A percentile compares a stretch with the other conserved stretches of the same genome.
Conservation (phyloP, 2,888 invertebrate genomes). For the Dromius quadrimaculatus region DNA sequence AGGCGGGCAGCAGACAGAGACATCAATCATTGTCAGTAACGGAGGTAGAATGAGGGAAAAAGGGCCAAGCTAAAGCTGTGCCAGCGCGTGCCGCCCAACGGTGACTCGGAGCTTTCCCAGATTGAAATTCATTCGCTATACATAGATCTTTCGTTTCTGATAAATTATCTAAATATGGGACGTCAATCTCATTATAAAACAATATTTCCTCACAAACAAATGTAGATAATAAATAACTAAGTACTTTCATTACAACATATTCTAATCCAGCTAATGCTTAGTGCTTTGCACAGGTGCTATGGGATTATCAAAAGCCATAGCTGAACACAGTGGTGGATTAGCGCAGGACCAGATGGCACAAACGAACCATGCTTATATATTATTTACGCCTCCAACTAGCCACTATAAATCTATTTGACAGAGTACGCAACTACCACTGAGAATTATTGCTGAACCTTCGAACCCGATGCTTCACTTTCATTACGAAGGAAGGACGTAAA, state of each 20-base stretch:
- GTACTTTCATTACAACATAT: no score
- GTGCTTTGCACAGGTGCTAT: no score
- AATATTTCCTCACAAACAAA: conserved; percentile 29
- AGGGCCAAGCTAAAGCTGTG: conserved; percentile 45
- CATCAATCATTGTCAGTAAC: conserved; percentile 59
- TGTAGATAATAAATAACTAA: no score
- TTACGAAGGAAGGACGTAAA: no score
- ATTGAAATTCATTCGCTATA: conserved; percentile 48
- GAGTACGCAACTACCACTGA: conserved; percentile 22
- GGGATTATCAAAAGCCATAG: no score
- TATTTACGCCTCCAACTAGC: conserved; percentile 24
- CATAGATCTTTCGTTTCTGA: conserved; percentile 47
- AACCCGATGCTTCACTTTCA: conserved; percentile 7
- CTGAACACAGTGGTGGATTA: no score
- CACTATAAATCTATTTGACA: conserved; percentile 37
- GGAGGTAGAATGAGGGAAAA: conserved; percentile 56
- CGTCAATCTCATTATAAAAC: conserved; percentile 30
- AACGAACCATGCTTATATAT: conserved; percentile 35
- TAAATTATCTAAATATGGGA: conserved; percentile 40
- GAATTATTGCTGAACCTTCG: conserved; percentile 22
- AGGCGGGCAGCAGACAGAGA: conserved; percentile 52
- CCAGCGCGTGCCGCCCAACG: conserved; percentile 57
- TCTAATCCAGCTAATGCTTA: no score
- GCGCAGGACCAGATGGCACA: conserved; percentile 13
- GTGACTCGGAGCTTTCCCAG: conserved; percentile 1